These are phyloP conservation scores for Automeris io DNA, from an alignment of 2,888 invertebrate genomes.

Conservation along the genomic window DNA sequence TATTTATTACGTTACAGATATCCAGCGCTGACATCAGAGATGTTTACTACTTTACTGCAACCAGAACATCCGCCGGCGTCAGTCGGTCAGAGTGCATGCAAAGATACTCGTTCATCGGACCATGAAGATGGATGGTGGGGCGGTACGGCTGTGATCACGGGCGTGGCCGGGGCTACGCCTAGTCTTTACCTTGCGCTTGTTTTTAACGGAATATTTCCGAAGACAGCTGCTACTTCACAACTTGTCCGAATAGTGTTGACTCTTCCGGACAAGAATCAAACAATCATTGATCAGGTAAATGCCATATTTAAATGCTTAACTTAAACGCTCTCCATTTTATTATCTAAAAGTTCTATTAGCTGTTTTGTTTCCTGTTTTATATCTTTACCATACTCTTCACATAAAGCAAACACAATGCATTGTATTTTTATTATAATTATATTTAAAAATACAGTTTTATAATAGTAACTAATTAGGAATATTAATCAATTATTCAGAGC, in stretches of 20 bases:
- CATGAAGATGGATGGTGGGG: slow-evolving; percentile 87
- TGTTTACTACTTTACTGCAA: slow-evolving; percentile 86
- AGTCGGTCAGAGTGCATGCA: slow-evolving; percentile 72
- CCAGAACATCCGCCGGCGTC: slow-evolving; percentile 82
- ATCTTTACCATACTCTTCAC: too few relatives aligned
- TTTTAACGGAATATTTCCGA: slow-evolving; percentile 87
- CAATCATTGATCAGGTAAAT: slow-evolving; percentile 84
- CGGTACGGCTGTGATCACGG: slow-evolving; percentile 91
- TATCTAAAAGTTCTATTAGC: too few relatives aligned
- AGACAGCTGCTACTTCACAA: slow-evolving; percentile 79
- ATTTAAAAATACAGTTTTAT: too few relatives aligned
- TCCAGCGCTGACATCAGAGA: slow-evolving; percentile 85
- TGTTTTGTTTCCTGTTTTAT: too few relatives aligned
- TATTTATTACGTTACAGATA: slow-evolving; percentile 61
- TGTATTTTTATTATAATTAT: too few relatives aligned
- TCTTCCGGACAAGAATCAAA: slow-evolving; percentile 82
- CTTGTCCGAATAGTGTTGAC: slow-evolving; percentile 83
- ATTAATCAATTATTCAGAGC: slow-evolving; percentile 5
- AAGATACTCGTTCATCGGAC: slow-evolving; percentile 62
- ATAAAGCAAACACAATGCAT: too few relatives aligned
- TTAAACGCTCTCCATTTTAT: too few relatives aligned
- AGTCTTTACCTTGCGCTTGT: slow-evolving; percentile 88
- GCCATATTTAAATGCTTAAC: background rate
- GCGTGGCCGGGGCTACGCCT: slow-evolving; percentile 86
- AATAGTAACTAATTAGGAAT: too few relatives aligned